phyloP scores from a whole-genome alignment of 2,113 vertebrate species.

The Paratilapia polleni region DNA sequence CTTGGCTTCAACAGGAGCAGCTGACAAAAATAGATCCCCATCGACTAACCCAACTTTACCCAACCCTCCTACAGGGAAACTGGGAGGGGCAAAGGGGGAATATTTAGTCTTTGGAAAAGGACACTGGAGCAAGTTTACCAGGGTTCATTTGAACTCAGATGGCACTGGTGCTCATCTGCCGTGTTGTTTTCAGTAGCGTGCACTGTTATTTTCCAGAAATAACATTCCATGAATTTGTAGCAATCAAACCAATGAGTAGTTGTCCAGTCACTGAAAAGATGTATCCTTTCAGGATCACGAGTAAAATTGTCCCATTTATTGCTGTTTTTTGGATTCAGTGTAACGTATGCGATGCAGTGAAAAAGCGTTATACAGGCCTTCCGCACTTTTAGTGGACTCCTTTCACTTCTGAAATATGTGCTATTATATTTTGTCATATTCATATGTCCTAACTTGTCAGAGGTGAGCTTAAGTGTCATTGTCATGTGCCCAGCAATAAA shows the following conservation, averaged over 20 bases:
- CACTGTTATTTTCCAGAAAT: conserved; percentile 17
- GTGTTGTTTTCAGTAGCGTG: conserved; percentile 32
- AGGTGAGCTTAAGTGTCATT: background rate
- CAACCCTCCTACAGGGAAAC: conserved; percentile 18
- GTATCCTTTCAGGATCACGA: background rate
- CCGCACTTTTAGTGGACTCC: background rate
- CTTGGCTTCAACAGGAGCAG: conserved; percentile 17
- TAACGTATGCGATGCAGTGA: background rate
- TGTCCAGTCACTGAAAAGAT: background rate
- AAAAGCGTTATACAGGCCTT: background rate
- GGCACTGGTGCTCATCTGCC: background rate
- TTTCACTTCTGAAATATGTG: background rate
- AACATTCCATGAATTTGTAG: background rate
- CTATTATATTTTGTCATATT: background rate
- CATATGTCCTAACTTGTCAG: background rate
- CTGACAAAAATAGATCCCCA: conserved; percentile 66
- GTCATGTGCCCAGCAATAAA: background rate
- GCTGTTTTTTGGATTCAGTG: background rate
- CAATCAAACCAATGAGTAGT: background rate
- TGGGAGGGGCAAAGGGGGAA: conserved; percentile 12
- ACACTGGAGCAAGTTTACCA: conserved; percentile 35
- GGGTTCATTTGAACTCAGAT: conserved; percentile 22
- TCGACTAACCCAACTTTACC: background rate
- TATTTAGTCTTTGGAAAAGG: conserved; percentile 54
- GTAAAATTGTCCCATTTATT: too few species aligned